Conservation (phyloP, 2,797 vertebrate genomes). For the Rhynchotus rufescens region DNA sequence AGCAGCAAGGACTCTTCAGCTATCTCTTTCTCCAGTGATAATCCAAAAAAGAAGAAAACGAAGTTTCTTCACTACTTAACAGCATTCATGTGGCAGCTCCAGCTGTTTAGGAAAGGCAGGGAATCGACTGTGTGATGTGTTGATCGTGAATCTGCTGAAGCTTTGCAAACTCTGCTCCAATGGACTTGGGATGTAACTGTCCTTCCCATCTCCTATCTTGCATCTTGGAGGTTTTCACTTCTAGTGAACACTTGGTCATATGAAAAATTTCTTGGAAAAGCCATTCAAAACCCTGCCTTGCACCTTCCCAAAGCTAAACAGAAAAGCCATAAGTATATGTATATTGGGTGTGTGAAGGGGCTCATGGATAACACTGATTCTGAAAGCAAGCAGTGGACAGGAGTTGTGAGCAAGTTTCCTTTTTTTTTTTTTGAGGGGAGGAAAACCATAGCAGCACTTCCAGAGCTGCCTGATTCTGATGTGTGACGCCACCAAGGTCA, state of each 20-base stretch:
- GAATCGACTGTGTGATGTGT: fast-evolving
- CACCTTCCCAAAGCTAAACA: background rate
- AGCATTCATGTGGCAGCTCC: no score
- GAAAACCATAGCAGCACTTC: background rate
- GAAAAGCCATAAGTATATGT: background rate
- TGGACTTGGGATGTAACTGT: background rate
- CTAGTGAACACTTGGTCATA: background rate
- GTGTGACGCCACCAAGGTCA: background rate
- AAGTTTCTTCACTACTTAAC: background rate
- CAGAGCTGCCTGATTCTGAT: background rate
- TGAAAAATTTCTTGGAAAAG: background rate
- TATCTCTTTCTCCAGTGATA: background rate
- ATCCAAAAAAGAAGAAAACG: no score
- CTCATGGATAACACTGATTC: background rate
- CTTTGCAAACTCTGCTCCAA: background rate
- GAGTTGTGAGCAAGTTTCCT: no score
- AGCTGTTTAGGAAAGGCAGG: background rate
- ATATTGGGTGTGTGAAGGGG: background rate
- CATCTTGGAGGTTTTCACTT: background rate
- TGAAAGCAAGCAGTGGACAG: background rate
- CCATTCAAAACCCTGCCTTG: background rate
- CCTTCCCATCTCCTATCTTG: background rate
- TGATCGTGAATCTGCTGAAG: background rate
- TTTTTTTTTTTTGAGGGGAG: background rate
- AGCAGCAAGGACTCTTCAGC: background rate